Evolutionary conservation across 2,113 vertebrate species (phyloP).

Genomic region (Zapornia atra): DNA sequence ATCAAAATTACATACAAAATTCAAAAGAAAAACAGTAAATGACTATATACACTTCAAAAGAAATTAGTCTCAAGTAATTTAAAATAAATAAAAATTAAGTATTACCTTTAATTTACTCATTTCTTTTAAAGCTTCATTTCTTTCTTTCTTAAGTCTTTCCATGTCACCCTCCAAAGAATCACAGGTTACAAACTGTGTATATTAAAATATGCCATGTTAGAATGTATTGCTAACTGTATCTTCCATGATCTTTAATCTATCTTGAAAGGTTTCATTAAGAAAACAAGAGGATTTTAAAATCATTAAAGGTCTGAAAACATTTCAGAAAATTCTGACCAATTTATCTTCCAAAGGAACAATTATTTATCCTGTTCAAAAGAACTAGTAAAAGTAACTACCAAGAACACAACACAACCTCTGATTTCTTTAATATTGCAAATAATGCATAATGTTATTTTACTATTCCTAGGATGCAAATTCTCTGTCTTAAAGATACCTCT

Average conservation of each 20-base stretch:
- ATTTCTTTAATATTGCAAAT: not conserved
- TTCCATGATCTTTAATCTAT: not conserved
- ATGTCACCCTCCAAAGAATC: constrained; percentile 82
- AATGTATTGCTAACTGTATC: not conserved
- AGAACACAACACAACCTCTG: not conserved
- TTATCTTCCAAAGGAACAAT: not conserved
- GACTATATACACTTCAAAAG: not conserved
- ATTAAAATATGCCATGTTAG: not conserved
- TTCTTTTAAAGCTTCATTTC: constrained; percentile 84
- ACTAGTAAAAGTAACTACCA: not conserved
- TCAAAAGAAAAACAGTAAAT: not conserved
- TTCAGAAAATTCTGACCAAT: not conserved
- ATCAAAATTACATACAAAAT: not conserved
- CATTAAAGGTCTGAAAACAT: not conserved
- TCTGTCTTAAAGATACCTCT: not conserved
- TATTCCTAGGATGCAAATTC: not conserved
- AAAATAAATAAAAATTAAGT: not conserved
- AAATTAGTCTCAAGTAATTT: not conserved
- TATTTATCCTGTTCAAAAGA: not conserved
- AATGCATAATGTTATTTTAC: not conserved
- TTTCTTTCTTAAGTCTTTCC: constrained; percentile 83
- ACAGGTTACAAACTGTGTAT: constrained; percentile 72
- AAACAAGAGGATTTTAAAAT: not conserved
- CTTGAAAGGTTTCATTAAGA: not conserved
- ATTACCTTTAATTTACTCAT: constrained; percentile 86